Conservation (phyloP, 2,113 vertebrate genomes). For the Elachura formosa region DNA sequence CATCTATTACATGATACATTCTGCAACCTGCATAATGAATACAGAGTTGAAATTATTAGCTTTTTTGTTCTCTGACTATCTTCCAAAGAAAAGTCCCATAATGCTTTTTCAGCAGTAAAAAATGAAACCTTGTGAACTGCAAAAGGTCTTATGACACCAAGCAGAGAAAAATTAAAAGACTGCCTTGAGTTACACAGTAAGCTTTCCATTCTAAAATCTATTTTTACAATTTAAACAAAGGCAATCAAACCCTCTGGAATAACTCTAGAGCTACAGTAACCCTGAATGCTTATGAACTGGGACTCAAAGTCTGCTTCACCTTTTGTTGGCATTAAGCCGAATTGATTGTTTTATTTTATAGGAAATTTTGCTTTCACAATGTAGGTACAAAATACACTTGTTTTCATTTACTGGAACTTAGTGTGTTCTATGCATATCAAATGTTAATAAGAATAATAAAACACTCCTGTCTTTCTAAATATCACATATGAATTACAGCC, state of each 20-base stretch:
- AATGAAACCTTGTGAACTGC: neutral
- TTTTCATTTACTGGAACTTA: neutral
- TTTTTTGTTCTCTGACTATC: neutral
- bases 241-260: neutral
- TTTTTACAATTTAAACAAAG: neutral
- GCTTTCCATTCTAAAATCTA: neutral
- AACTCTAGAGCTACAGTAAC: neutral
- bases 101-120: neutral
- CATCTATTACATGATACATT: neutral
- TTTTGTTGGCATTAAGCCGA: neutral
- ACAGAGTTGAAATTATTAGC: neutral
- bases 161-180: neutral
- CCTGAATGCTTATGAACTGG: neutral
- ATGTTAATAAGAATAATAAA: neutral
- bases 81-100: neutral
- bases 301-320: accelerated
- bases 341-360: neutral
- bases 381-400: accelerated
- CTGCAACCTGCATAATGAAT: neutral
- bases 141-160: neutral
- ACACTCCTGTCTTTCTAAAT: neutral
- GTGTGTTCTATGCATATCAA: neutral
- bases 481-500: neutral
- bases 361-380: neutral
- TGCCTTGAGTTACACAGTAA: neutral